Evolutionary conservation across 2,113 vertebrate species (phyloP), one percentile per base, ranked within the genome.

Genomic region (Rutilus rutilus): DNA sequence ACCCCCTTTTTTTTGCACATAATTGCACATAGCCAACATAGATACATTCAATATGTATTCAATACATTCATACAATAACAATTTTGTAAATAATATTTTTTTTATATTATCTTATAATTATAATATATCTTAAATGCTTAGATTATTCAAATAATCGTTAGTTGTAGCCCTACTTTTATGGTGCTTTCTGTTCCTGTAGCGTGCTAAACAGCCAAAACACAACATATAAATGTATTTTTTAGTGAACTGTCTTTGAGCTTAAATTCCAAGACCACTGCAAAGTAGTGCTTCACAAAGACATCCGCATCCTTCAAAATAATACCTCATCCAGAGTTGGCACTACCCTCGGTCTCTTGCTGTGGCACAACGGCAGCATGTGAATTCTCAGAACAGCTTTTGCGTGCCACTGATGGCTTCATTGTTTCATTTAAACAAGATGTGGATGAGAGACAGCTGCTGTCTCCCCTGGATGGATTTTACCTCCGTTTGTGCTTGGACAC

Each of bases 391-490:
- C n/a, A 27, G 36, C 7, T 14, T 39, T 62, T 75, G 65, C 2
- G 6, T 71, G 79, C 47, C 47, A 86, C 86, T 87, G 84, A 90
- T 87, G 78, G 78, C 82, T 88, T 82, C 88, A 79, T 82, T 73
- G 88, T 89, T 92, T 91, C 87, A 91, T 92, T 92, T 92, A 91
- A 92, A 84, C 11, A 87, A 33, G 54, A 84, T 75, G 85, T 82
- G 88, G 87, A 91, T 86, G 88, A 89, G 81, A 78, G 89, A 87
- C 89, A 86, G 86, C 88, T 85, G 23, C 76, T 81, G 79, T 33
- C 86, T 84, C 81, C 87, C 86, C 78, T 90, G 91, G 78, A 81
- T 69, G 79, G 60, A 50, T 86, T 87, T 78, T 76, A 60, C 64
- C n/a, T 77, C 60, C 5, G 27, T 71, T 33, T 77, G 60, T n/a